Conservation (phyloP, 1,140 invertebrate genomes). For the Drosophila aff. region DNA sequence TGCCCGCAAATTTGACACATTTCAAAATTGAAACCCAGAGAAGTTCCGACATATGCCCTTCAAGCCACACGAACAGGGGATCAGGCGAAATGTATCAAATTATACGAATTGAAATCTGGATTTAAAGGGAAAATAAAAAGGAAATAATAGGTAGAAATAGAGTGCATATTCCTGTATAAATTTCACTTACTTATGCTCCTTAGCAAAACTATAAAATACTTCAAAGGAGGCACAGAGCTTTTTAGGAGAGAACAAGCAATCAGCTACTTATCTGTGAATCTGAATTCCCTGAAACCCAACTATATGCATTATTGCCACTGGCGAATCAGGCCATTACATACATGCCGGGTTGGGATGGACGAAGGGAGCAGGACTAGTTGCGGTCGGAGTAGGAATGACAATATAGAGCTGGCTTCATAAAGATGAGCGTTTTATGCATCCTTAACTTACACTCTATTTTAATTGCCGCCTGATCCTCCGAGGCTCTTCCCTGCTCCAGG, state of each 20-base stretch:
- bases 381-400: conserved; percentile 20
- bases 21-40: conserved; percentile 16
- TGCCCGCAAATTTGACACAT: conserved; percentile 57
- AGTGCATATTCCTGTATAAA: background rate
- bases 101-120: background rate
- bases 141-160: background rate
- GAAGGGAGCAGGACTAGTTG: background rate
- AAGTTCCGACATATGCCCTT: conserved; percentile 13
- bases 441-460: conserved; percentile 84
- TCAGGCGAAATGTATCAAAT: background rate
- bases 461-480: conserved; percentile 74
- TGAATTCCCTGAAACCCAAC: conserved; percentile 40
- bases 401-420: conserved; percentile 62
- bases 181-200: background rate
- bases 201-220: background rate
- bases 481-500: conserved; percentile 37
- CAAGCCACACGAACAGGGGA: background rate
- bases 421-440: conserved; percentile 81
- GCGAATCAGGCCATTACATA: conserved; percentile 40
- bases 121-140: background rate
- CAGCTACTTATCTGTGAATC: conserved; percentile 45
- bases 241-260: conserved; percentile 16
- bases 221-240: background rate
- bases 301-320: conserved; percentile 46
- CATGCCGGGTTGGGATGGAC: background rate